Evolutionary conservation across 2,888 invertebrate genomes (phyloP).

Genomic region (Sturmia bella): DNA sequence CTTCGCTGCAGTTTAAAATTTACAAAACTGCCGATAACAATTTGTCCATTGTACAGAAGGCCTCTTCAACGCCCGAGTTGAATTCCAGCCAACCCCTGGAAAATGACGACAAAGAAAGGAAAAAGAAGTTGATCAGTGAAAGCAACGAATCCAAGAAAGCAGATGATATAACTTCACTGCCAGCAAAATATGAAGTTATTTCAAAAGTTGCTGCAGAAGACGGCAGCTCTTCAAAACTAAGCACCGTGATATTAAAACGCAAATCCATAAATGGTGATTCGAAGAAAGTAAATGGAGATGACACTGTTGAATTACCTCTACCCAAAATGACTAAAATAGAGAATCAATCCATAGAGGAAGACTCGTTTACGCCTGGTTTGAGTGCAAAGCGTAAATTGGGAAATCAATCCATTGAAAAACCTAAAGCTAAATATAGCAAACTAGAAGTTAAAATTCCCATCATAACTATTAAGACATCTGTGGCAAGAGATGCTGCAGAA

Average conservation of each 20-base stretch:
- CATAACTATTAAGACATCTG: constrained; percentile 59
- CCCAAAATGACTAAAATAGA: constrained; percentile 73
- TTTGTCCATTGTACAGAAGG: constrained; percentile 80
- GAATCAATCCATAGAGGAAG: constrained; percentile 47
- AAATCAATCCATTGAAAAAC: constrained; percentile 68
- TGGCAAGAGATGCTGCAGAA: constrained; percentile 1
- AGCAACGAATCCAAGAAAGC: constrained; percentile 37
- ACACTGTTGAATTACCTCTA: constrained; percentile 60
- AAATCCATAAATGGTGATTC: constrained; percentile 74
- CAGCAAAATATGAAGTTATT: constrained; percentile 78
- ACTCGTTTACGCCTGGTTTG: constrained; percentile 67
- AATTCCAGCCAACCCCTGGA: constrained; percentile 7
- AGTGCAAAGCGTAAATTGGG: constrained; percentile 42
- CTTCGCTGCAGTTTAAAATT: constrained; percentile 81
- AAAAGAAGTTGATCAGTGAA: constrained; percentile 49
- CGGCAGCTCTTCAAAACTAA: constrained; percentile 74
- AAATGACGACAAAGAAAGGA: constrained; percentile 52
- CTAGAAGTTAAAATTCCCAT: constrained; percentile 60
- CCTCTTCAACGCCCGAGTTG: constrained; percentile 66
- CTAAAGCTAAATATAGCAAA: constrained; percentile 71
- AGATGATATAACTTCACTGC: constrained; percentile 18
- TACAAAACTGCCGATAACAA: constrained; percentile 81
- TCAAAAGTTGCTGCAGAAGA: constrained; percentile 75
- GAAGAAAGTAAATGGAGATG: constrained; percentile 52
- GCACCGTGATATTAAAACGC: constrained; percentile 80